phyloP scores from a whole-genome alignment of 2,888 invertebrate genomes.

The Patella pellucida region DNA sequence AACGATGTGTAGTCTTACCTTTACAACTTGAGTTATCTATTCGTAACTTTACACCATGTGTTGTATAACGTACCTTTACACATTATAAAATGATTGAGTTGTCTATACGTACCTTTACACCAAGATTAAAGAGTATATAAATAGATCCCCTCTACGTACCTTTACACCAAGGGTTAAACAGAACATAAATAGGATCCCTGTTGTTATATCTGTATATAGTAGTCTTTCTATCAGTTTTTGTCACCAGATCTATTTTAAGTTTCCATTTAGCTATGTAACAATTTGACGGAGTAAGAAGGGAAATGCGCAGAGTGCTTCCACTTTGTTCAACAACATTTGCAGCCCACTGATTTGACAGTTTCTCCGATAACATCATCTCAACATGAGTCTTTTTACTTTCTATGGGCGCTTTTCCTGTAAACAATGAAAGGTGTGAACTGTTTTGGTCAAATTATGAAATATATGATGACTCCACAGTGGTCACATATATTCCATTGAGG shows the following conservation, averaged over 20 bases:
- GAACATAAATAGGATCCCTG: slow-evolving; percentile 78
- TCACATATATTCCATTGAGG: too few relatives aligned
- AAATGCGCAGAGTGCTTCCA: slow-evolving; percentile 37
- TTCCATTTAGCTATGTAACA: slow-evolving; percentile 58
- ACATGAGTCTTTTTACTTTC: slow-evolving; percentile 53
- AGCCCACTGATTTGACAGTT: slow-evolving; percentile 50
- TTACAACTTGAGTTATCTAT: too few relatives aligned
- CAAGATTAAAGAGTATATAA: too few relatives aligned
- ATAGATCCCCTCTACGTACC: slow-evolving; percentile 72
- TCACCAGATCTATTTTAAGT: slow-evolving; percentile 51
- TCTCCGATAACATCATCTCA: slow-evolving; percentile 50
- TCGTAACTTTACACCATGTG: too few relatives aligned
- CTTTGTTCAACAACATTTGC: slow-evolving; percentile 39
- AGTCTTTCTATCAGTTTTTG: slow-evolving; percentile 31
- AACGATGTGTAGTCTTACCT: too few relatives aligned
- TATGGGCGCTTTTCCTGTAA: slow-evolving; percentile 48
- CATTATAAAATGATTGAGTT: too few relatives aligned
- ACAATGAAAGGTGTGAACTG: not conserved
- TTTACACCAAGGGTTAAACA: slow-evolving; percentile 92
- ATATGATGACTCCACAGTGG: too few relatives aligned
- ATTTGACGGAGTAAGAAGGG: slow-evolving; percentile 50
- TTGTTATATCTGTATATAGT: slow-evolving; percentile 41
- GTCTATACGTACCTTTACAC: too few relatives aligned
- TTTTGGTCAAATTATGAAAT: not conserved
- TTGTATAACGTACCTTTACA: too few relatives aligned